Evolutionary conservation across 64 coral and sea anemone genomes (phyloP), one percentile per base, ranked within the genome.

Genomic region (Stylophora pistillata): DNA sequence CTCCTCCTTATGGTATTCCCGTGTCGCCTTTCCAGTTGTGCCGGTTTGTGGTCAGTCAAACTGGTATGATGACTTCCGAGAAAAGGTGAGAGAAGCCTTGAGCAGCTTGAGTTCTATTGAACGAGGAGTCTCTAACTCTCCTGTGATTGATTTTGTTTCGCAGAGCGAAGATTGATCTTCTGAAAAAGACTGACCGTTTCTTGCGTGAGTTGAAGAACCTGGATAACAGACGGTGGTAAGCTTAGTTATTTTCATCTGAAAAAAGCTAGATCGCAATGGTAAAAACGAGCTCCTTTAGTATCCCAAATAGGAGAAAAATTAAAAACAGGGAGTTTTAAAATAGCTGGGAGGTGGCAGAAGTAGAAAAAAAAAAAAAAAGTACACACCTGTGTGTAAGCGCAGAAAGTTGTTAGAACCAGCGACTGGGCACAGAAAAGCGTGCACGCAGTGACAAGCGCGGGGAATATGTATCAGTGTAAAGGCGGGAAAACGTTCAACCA

Each of bases 141-240:
- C 58, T 10, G 57, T 53, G 25, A 64, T 69, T 52, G 7, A 34
- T 13, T 31, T 81, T 25, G 58, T 21, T 59, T 71, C 68, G 41
- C 21, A 98, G 96, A 91, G 10, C 85, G 10, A 92, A 85, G 41
- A 94, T 98, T 73, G 96, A 98, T 77, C 81, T 98, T 13, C 74
- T 98, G 62, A 93, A 91, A 41, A 82, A 88, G 83, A 98, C 89
- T 52, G 96, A 98, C 59, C 86, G 91, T 53, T 94, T 98, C 72
- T 87, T 98, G 68, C 87, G 96, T 9, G 96, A 98, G 82, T 69
- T 98, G 57, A 95, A 98, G 60, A 92, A 98, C 70, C 62, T 98
- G 60, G 96, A 98, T 73, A 98, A 78, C 81, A 95, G 79, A 79
- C 87, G 93, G 82, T 92, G 93, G 96, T 98, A 98, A 74, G 95